phyloP scores from a whole-genome alignment of 2,888 invertebrate species.

The Phyto melanocephala region DNA sequence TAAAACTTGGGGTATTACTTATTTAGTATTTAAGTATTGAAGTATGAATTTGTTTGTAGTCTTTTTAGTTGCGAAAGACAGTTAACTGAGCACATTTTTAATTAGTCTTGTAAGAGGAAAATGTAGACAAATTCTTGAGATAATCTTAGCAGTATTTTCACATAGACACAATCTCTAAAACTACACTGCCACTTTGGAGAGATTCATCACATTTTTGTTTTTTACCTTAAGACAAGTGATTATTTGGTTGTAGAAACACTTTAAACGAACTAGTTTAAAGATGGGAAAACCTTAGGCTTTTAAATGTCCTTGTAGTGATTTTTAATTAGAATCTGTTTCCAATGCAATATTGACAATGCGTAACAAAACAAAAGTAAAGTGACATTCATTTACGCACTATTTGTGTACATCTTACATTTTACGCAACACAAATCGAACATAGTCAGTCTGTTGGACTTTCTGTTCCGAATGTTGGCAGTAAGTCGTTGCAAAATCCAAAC shows the following conservation, averaged over 20 bases:
- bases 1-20: background rate
- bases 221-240: constrained; percentile 4
- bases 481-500: background rate
- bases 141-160: constrained; percentile 51
- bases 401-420: constrained; percentile 28
- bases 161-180: constrained; percentile 1
- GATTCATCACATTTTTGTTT: constrained; percentile 53
- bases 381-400: constrained; percentile 61
- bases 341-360: constrained; percentile 62
- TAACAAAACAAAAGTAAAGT: constrained; percentile 65
- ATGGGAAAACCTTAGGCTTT: constrained; percentile 3
- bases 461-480: background rate
- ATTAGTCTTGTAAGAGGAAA: constrained; percentile 57
- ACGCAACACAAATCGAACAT: constrained; percentile 1
- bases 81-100: constrained; percentile 58
- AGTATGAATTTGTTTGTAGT: background rate
- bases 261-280: background rate
- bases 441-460: background rate
- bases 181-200: constrained; percentile 29
- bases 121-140: constrained; percentile 64
- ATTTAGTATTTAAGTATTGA: background rate
- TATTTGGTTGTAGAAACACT: background rate
- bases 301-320: constrained; percentile 22
- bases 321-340: constrained; percentile 6
- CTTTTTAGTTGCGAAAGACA: constrained; percentile 1